phyloP scores from a whole-genome alignment of 2,113 vertebrate genomes.

The Xenotilapia longispinis region DNA sequence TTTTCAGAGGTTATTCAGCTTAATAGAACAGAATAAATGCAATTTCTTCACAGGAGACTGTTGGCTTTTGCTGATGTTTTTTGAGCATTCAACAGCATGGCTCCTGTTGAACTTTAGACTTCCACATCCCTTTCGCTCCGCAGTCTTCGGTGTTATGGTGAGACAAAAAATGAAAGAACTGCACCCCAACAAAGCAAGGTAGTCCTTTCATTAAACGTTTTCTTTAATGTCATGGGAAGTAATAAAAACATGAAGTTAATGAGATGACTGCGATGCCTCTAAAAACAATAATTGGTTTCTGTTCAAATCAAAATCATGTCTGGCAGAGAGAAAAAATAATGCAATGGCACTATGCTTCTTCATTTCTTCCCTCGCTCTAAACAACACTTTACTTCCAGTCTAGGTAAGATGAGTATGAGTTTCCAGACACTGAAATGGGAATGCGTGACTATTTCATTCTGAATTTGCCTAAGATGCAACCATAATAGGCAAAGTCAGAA shows the following conservation, averaged over 20 bases:
- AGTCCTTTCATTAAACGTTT: slow-evolving; percentile 33
- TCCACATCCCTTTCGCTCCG: background rate
- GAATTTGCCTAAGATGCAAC: slow-evolving; percentile 71
- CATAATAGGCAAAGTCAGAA: slow-evolving; percentile 74
- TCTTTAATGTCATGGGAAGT: slow-evolving; percentile 14
- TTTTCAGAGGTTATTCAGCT: slow-evolving; percentile 2
- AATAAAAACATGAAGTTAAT: slow-evolving; percentile 25
- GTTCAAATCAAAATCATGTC: slow-evolving; percentile 41
- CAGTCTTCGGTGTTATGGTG: background rate
- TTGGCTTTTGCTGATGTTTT: background rate
- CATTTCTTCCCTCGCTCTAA: background rate
- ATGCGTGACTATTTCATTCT: slow-evolving; percentile 62
- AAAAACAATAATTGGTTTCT: slow-evolving; percentile 14
- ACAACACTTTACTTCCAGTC: background rate
- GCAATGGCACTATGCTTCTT: slow-evolving; percentile 1
- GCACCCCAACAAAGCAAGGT: background rate
- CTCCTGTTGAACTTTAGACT: background rate
- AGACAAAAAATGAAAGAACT: slow-evolving; percentile 30
- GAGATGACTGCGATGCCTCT: slow-evolving; percentile 23
- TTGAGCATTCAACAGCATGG: background rate
- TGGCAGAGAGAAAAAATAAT: slow-evolving; percentile 24
- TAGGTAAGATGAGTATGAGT: slow-evolving; percentile 29
- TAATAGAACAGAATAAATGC: background rate
- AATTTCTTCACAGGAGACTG: background rate
- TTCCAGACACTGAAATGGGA: slow-evolving; percentile 44